phyloP scores from a whole-genome alignment of 2,113 vertebrate species.

The Equus quagga region DNA sequence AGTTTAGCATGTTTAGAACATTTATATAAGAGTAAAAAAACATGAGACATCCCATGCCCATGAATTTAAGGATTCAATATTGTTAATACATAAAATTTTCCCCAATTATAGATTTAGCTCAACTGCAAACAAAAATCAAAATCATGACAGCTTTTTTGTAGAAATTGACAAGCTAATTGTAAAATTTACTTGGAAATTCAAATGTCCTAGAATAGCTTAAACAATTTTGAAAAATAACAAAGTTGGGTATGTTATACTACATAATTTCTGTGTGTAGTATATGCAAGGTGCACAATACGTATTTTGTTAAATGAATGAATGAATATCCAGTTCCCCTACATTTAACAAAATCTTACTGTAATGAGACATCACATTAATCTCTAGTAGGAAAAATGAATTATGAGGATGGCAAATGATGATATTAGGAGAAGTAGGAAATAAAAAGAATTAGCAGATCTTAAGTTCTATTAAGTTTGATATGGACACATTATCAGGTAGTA shows the following conservation, averaged over 20 bases:
- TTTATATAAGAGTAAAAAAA: neutral
- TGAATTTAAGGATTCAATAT: neutral
- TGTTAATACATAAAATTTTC: neutral
- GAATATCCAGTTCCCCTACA: neutral
- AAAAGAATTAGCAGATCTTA: neutral
- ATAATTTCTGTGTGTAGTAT: neutral
- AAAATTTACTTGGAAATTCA: neutral
- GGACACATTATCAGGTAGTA: neutral
- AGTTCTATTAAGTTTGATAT: neutral
- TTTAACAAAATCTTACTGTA: neutral
- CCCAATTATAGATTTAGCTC: neutral
- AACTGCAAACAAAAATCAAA: neutral
- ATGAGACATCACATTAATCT: neutral
- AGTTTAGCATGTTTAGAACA: neutral
- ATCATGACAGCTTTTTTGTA: neutral
- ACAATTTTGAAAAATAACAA: neutral
- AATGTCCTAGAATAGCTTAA: neutral
- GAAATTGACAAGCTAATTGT: neutral
- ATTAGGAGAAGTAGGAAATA: neutral
- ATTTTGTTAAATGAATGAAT: neutral
- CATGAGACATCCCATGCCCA: neutral
- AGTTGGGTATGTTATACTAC: neutral
- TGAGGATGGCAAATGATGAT: neutral
- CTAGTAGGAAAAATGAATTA: neutral
- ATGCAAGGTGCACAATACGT: neutral